Evolutionary conservation across 2,113 vertebrate genomes (phyloP).

Genomic region (Saimiri boliviensis): DNA sequence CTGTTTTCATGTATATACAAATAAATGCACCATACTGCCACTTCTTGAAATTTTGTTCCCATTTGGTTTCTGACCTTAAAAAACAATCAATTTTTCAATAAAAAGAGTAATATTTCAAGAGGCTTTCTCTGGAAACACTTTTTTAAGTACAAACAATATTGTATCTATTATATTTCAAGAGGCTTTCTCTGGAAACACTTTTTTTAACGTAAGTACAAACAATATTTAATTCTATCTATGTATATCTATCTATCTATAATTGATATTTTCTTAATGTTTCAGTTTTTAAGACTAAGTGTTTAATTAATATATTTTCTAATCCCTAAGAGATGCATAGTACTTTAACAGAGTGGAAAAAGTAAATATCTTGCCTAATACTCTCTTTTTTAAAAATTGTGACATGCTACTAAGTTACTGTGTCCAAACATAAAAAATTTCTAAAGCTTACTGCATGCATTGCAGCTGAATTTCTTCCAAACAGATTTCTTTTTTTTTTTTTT

Average conservation of each 20-base stretch:
- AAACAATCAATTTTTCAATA: not conserved
- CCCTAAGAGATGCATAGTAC: not conserved
- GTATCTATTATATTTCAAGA: not conserved
- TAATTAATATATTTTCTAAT: conserved; percentile 17
- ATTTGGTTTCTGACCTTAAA: not conserved
- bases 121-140: not conserved
- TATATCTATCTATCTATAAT: not conserved
- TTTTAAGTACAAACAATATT: conserved; percentile 40
- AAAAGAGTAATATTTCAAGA: not conserved
- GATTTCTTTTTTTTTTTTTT: not conserved
- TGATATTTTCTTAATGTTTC: not conserved
- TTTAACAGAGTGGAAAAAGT: not conserved
- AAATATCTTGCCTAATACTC: not conserved
- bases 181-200: not conserved
- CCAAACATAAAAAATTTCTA: conserved; percentile 1
- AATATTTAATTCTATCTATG: not conserved
- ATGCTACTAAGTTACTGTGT: not conserved
- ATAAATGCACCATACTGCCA: not conserved
- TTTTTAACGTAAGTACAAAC: conserved; percentile 9
- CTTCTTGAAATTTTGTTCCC: not conserved
- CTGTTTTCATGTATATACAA: not conserved
- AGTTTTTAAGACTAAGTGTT: conserved; percentile 32
- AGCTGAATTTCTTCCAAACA: not conserved
- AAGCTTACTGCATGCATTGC: not conserved
- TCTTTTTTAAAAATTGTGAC: not conserved